Conservation (phyloP, 2,888 invertebrate species). For the Eilema griseolum region DNA sequence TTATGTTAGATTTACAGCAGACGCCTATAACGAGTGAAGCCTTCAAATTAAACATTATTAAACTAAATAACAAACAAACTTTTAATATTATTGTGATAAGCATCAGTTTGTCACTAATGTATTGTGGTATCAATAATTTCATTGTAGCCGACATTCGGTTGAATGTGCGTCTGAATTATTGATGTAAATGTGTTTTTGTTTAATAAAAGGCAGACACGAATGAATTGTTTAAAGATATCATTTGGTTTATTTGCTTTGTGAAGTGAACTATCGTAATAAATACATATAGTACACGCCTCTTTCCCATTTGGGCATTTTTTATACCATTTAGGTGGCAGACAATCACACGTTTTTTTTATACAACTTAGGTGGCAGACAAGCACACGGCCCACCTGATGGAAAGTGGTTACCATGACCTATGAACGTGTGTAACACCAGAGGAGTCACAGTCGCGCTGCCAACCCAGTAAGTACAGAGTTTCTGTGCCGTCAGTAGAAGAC, state of each 20-base stretch:
- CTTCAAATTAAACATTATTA: slow-evolving; percentile 48
- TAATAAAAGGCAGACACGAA: slow-evolving; percentile 61
- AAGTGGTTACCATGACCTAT: too few species aligned
- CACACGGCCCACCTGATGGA: too few species aligned
- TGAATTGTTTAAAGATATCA: slow-evolving; percentile 51
- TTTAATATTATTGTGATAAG: slow-evolving; percentile 66
- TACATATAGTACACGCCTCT: neutral
- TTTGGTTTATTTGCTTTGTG: slow-evolving; percentile 40
- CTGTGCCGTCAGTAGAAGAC: too few species aligned
- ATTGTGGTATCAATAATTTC: slow-evolving; percentile 60
- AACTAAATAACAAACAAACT: slow-evolving; percentile 56
- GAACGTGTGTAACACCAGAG: too few species aligned
- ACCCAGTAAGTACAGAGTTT: too few species aligned
- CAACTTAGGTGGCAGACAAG: too few species aligned
- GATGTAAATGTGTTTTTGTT: slow-evolving; percentile 65
- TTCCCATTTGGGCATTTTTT: too few species aligned
- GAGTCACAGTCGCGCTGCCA: too few species aligned
- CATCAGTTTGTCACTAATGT: slow-evolving; percentile 61
- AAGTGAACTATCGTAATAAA: neutral
- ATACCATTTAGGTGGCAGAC: too few species aligned
- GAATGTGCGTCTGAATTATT: slow-evolving; percentile 61
- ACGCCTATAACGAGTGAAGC: slow-evolving; percentile 3
- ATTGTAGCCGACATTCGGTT: slow-evolving; percentile 59
- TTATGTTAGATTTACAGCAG: too few species aligned
- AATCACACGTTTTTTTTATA: too few species aligned